Evolutionary conservation across 2,888 invertebrate species (phyloP), one percentile per base, ranked within the genome.

Genomic region (Seladonia tumulorum): DNA sequence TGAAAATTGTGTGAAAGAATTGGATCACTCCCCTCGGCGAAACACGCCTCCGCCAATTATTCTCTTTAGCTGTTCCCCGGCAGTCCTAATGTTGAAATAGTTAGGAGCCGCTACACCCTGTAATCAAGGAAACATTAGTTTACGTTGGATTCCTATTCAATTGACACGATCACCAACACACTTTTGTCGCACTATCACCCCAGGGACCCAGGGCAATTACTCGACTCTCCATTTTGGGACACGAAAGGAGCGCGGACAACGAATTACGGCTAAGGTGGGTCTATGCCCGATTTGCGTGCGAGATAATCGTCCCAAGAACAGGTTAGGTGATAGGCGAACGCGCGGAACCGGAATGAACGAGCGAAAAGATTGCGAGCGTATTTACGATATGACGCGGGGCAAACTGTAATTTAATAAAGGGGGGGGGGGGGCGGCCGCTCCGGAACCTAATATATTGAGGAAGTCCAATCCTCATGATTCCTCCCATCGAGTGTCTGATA

Each of bases 261-360:
- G 90, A 90, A 82, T 90, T 90, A 90, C 76, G 79, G 79, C 22
- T 57, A 72, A 83, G 89, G 82, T 81, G 82, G 73, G 80, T 90
- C 88, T 90, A 89, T 90, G 91, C 47, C 71, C 81, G 89, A 90
- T 90, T 90, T 83, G 90, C 91, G 91, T 90, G 89, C 79, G 77
- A 89, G 91, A 90, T 89, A 88, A 85, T 85, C 81, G 75, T 72
- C 60, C 39, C 70, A 75, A 81, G 86, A 89, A 85, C 87, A 86
- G 83, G 82, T 39, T 79, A 73, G 87, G 79, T 87, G 89, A 90
- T 84, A 87, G 82, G 83, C 74, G 76, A 84, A 85, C 72, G 79
- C 39, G 63, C 66, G 22, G 66, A 81, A 83, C 82, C 79, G 81
- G 74, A 84, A 88, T 83, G 84, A 82, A 85, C 87, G 80, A 81